Evolutionary conservation across 2,888 invertebrate species (phyloP).

Genomic region (Eupithecia inturbata): DNA sequence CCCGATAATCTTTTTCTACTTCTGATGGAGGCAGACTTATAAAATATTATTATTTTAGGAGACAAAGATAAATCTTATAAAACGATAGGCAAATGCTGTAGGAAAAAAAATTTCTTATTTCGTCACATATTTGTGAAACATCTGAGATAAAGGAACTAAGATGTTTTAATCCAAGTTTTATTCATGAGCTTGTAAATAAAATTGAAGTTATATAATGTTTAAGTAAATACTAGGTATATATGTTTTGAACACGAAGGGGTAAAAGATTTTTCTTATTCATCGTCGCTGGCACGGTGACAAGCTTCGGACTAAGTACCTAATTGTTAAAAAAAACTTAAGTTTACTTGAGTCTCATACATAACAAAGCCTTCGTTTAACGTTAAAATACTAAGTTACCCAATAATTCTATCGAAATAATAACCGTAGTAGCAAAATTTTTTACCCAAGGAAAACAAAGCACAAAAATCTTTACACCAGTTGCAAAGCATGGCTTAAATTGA

Average conservation of each 20-base stretch:
- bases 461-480: background rate
- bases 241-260: background rate
- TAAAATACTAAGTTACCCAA: background rate
- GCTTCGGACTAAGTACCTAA: background rate
- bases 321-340: background rate
- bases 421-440: background rate
- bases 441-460: background rate
- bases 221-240: background rate
- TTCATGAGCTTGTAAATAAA: background rate
- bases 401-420: background rate
- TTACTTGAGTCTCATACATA: background rate
- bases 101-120: background rate
- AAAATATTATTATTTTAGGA: constrained; percentile 8
- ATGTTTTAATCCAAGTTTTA: background rate
- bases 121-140: background rate
- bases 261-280: background rate
- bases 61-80: constrained; percentile 5
- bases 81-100: background rate
- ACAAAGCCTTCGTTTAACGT: background rate
- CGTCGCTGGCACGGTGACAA: background rate
- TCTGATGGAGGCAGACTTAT: background rate
- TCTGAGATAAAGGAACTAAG: background rate
- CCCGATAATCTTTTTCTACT: background rate
- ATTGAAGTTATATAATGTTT: background rate
- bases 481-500: background rate